Evolutionary conservation across 2,113 vertebrate species (phyloP), one percentile per base, ranked within the genome.

Genomic region (Eptesicus fuscus): DNA sequence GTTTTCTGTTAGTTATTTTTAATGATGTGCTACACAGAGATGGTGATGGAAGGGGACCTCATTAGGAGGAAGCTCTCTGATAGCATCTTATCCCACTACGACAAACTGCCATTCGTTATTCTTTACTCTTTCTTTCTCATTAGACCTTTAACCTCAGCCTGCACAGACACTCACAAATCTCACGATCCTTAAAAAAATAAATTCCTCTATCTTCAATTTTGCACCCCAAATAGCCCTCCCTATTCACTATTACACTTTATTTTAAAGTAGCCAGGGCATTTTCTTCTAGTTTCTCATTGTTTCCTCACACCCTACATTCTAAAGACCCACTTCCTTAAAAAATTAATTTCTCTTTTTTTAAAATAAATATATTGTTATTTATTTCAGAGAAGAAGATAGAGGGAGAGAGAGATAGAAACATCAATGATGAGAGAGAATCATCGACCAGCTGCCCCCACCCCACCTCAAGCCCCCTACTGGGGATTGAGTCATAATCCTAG

Each of bases 1-100:
- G 0, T 49, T 79, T 83, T 80, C 67, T 73, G 80, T 82, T 85
- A 83, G 78, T 93, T 94, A 90, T 88, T 95, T 96, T 93, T 96
- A 95, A 95, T 73, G 76, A 90, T 67, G 84, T 80, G 94, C 56
- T 53, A n/a, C 28, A 9, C 10, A 30, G 78, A 70, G 73, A 53
- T 0, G 13, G 61, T 14, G 80, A 95, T 18, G 82, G 90, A 53
- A 69, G 83, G 18, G 80, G 47, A 78, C 70, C 76, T 95, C 88
- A 84, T 88, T 86, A 92, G 49, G 78, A 84, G 51, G 51, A 30
- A 88, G 69, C 16, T 1, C 51, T 96, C 63, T 8, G 40, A 92
- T 63, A 2, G 17, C 1, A 42, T 85, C 87, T 82, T 30, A 93
- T 78, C 20, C 61, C 30, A 74, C 49, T 5, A 84, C 77, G 70